These are phyloP conservation scores for Neuroterus valhalla DNA, from an alignment of 1,140 invertebrate genomes.

Conservation along the genomic window DNA sequence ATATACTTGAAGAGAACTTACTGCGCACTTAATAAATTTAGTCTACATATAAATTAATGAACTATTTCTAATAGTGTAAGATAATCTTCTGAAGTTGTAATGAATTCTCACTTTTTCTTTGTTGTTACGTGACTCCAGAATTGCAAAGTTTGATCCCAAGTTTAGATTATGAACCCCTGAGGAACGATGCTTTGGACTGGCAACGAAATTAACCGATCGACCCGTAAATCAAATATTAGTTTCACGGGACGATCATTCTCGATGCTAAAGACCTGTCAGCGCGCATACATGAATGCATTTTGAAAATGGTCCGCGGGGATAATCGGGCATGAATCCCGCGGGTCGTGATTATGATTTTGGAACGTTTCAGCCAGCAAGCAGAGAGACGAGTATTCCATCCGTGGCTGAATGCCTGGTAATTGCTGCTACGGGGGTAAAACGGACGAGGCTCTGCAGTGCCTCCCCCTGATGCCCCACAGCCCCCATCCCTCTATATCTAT, in stretches of 20 bases:
- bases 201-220: constrained; percentile 28
- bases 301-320: constrained; percentile 35
- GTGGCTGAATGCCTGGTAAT: constrained; percentile 59
- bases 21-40: no score
- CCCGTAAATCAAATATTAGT: constrained; percentile 27
- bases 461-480: constrained; percentile 17
- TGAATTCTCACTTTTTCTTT: no score
- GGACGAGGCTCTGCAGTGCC: constrained; percentile 35
- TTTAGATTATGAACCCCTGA: constrained; percentile 19
- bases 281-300: constrained; percentile 40
- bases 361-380: constrained; percentile 33
- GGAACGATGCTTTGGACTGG: constrained; percentile 10
- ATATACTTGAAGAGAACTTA: no score
- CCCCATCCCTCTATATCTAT: constrained; percentile 21
- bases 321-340: constrained; percentile 47
- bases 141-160: constrained; percentile 18
- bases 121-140: not conserved
- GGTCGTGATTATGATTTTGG: constrained; percentile 48
- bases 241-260: constrained; percentile 25
- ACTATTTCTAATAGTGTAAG: no score
- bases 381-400: constrained; percentile 28
- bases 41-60: no score
- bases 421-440: constrained; percentile 47
- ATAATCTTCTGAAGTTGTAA: no score
- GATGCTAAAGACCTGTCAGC: constrained; percentile 14